Conservation (phyloP, 2,113 vertebrate genomes). For the Pungitius pungitius region DNA sequence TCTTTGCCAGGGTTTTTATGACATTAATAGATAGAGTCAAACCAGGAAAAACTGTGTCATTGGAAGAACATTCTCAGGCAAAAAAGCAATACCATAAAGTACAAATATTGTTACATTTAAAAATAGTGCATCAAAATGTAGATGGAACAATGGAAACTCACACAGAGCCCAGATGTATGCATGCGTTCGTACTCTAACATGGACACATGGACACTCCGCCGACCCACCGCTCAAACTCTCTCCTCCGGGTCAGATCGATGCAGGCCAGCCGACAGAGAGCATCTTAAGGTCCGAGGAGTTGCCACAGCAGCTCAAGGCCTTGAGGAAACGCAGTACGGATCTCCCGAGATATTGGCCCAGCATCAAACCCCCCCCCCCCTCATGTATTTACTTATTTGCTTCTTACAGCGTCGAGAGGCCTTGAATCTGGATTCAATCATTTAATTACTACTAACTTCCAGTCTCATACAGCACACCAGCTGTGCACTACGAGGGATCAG, state of each 20-base stretch:
- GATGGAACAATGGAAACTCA: too few relatives aligned
- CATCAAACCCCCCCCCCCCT: conserved; percentile 3
- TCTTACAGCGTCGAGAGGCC: neutral
- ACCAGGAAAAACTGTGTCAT: too few relatives aligned
- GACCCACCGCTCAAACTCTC: conserved; percentile 11
- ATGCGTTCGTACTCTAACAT: neutral
- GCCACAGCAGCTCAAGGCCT: conserved; percentile 8
- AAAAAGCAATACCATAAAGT: neutral
- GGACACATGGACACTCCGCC: neutral
- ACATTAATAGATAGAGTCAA: neutral
- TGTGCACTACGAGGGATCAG: neutral
- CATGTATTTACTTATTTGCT: neutral
- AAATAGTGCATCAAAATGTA: neutral
- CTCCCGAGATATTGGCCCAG: conserved; percentile 33
- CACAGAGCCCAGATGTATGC: too few relatives aligned
- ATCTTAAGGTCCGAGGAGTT: conserved; percentile 43
- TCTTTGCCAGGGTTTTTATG: conserved; percentile 26
- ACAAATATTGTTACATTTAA: neutral
- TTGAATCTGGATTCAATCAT: neutral
- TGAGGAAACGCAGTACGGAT: conserved; percentile 6
- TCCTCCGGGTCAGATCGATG: conserved; percentile 52
- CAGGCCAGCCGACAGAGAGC: conserved; percentile 23
- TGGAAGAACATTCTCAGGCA: too few relatives aligned
- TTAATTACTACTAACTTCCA: neutral
- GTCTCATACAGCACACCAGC: neutral